Percentiles rank a stretch among this genome's conserved stretches.
phyloP scores from a whole-genome alignment of 1,140 invertebrate genomes.

The Dreissena rostriformis region DNA sequence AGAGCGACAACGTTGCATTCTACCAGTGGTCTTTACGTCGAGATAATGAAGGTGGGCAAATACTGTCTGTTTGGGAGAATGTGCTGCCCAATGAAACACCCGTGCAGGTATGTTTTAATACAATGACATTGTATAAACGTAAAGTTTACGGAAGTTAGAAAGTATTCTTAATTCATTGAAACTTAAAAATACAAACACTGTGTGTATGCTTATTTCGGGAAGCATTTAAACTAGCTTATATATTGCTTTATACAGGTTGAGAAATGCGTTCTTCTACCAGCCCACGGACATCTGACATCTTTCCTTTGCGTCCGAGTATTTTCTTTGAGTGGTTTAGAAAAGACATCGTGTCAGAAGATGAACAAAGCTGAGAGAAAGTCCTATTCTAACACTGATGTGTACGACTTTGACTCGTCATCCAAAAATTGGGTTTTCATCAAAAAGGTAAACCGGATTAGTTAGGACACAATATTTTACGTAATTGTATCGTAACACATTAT shows the following conservation, averaged over 20 bases:
- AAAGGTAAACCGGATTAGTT: neutral
- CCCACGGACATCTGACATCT: neutral
- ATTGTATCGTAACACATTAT: neutral
- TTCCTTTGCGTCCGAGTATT: slow-evolving; percentile 11
- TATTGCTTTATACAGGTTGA: neutral
- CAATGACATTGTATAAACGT: no score
- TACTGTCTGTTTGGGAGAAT: neutral
- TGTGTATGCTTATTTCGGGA: no score
- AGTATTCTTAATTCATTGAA: no score
- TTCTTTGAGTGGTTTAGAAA: slow-evolving; percentile 3
- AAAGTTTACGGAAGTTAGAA: no score
- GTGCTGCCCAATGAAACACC: neutral
- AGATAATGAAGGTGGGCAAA: neutral
- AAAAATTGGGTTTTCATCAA: neutral
- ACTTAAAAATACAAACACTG: no score
- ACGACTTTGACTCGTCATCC: slow-evolving; percentile 18
- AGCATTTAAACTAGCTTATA: no score
- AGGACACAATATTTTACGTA: neutral
- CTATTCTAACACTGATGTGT: neutral
- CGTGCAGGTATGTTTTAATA: neutral
- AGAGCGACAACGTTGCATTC: neutral
- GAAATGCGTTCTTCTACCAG: slow-evolving; percentile 12
- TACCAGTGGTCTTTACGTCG: slow-evolving; percentile 20
- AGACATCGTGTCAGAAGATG: neutral
- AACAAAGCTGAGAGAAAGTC: no score